phyloP scores from a whole-genome alignment of 2,888 invertebrate species.

The Ganaspis brasiliensis region DNA sequence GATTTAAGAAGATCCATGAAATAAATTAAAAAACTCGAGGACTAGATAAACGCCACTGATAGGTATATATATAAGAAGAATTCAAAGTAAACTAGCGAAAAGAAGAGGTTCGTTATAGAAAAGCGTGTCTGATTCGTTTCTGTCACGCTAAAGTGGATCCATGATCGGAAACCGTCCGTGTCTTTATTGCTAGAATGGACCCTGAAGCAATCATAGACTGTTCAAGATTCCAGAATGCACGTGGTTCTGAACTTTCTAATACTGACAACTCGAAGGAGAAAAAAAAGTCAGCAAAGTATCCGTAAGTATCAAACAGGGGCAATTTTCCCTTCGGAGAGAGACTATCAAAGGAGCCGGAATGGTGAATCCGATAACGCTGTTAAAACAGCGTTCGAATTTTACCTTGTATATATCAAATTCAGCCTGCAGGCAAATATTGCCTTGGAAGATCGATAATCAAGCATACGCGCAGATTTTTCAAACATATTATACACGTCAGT shows the following conservation, averaged over 20 bases:
- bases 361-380: slow-evolving; percentile 28
- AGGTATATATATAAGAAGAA: slow-evolving; percentile 6
- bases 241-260: slow-evolving; percentile 19
- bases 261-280: background rate
- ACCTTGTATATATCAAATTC: slow-evolving; percentile 28
- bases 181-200: slow-evolving; percentile 31
- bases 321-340: slow-evolving; percentile 10
- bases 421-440: slow-evolving; percentile 31
- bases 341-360: slow-evolving; percentile 23
- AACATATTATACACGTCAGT: slow-evolving; percentile 14
- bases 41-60: slow-evolving; percentile 14
- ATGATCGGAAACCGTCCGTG: slow-evolving; percentile 32
- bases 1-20: slow-evolving; percentile 4
- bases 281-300: background rate
- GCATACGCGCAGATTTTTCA: slow-evolving; percentile 25
- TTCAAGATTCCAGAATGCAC: slow-evolving; percentile 23
- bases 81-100: slow-evolving; percentile 29
- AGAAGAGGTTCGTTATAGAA: slow-evolving; percentile 30
- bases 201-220: slow-evolving; percentile 27
- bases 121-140: slow-evolving; percentile 33
- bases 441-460: slow-evolving; percentile 30
- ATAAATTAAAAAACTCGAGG: slow-evolving; percentile 18
- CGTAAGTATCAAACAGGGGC: background rate
- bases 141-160: slow-evolving; percentile 38
- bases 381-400: slow-evolving; percentile 33